Evolutionary conservation across 2,113 vertebrate genomes (phyloP), one percentile per base, ranked within the genome.

Genomic region (Nanorana parkeri): DNA sequence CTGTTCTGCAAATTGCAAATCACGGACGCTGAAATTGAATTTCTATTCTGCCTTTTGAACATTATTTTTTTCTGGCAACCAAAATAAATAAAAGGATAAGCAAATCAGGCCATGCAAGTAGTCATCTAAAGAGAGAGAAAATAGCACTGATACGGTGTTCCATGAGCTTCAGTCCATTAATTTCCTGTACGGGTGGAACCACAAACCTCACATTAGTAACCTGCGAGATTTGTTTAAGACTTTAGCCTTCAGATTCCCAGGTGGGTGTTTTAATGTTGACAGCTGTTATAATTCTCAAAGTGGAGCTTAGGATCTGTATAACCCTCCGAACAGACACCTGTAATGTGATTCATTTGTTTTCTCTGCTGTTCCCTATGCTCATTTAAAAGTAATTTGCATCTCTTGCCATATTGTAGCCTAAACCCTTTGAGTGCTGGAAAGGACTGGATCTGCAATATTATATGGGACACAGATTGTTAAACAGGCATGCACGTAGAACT

Each of bases 201-300:
- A 63, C 55, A 83, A 84, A 85, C 80, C 75, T 84, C 84, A 77
- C 65, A 78, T 86, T 76, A 86, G 77, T 91, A 91, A 89, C 88
- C 85, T 88, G 80, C 81, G 89, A 87, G 86, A 86, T 89, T 83
- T 89, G 87, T 87, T 88, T 83, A 88, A 87, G 85, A 78, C 83
- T 90, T 89, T 88, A 78, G 74, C 88, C 84, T 89, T 84, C 78
- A 75, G 74, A 85, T 85, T 91, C 88, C 85, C 89, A 78, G 80
- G 84, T 87, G 87, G 78, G 28, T 78, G 69, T 89, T 90, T 89
- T 86, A 89, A 89, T 86, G 86, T 86, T 90, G 90, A 87, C 91
- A 92, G 90, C 89, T 91, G 89, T 88, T 86, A 65, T 85, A 86
- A 85, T 89, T 89, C 88, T 90, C 87, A 86, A 41, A 88, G 84